A percentile compares a stretch with the other conserved stretches of the same genome.
These are phyloP conservation scores for Brachionus koreanus DNA, from an alignment of 1,140 invertebrate genomes.

Conservation along the genomic window DNA sequence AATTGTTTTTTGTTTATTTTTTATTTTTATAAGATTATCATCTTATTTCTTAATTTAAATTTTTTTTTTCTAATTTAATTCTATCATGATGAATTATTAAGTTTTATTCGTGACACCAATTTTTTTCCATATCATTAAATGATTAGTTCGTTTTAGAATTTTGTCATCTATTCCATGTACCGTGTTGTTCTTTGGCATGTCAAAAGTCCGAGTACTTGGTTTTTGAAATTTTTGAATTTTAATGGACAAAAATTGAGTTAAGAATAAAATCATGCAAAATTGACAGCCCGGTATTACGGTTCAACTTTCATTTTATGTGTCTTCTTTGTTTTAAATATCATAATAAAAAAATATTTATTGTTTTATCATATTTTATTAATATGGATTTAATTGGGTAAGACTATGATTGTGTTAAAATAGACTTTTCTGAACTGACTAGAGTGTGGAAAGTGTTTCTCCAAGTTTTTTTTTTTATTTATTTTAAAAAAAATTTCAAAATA, in stretches of 20 bases:
- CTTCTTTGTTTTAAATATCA: background rate
- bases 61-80: background rate
- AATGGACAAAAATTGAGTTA: slow-evolving; percentile 19
- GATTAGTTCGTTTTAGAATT: background rate
- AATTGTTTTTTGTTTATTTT: slow-evolving; percentile 17
- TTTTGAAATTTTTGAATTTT: background rate
- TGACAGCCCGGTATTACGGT: slow-evolving; percentile 5
- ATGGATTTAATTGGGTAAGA: background rate
- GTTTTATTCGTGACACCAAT: background rate
- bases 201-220: background rate
- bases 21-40: background rate
- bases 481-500: background rate
- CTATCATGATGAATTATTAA: background rate
- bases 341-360: background rate
- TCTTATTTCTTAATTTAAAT: background rate
- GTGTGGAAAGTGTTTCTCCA: background rate
- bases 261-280: slow-evolving; percentile 4
- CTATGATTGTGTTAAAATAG: background rate
- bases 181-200: background rate
- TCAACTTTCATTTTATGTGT: background rate
- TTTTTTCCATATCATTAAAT: background rate
- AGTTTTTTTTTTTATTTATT: background rate
- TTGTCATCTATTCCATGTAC: background rate
- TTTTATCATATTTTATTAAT: background rate
- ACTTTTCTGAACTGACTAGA: background rate